Percentiles rank a stretch among this genome's conserved stretches.
These are phyloP conservation scores for Trichogramma evanescens DNA, from an alignment of 2,888 invertebrate genomes.

Conservation along the genomic window DNA sequence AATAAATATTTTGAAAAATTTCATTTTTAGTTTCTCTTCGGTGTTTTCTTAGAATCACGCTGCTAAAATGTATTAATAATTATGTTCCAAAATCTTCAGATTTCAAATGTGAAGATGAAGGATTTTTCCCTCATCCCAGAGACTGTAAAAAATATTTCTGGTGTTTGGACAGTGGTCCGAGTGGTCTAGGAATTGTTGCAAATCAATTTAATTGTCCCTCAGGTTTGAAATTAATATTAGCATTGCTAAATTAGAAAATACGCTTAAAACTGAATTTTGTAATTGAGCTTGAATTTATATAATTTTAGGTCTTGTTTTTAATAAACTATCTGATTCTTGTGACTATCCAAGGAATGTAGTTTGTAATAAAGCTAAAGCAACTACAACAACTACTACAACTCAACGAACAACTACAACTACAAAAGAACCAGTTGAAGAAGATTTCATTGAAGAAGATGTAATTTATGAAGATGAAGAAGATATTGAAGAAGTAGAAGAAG, in stretches of 20 bases:
- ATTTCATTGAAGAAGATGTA: constrained; percentile 37
- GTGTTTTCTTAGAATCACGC: not conserved
- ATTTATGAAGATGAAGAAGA: constrained; percentile 51
- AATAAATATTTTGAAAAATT: not conserved
- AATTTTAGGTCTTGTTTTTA: constrained; percentile 71
- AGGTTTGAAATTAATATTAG: constrained; percentile 46
- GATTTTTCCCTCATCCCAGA: constrained; percentile 83
- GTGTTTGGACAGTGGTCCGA: constrained; percentile 84
- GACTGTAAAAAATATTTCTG: constrained; percentile 94
- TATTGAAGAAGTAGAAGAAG: constrained; percentile 48
- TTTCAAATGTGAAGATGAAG: constrained; percentile 88
- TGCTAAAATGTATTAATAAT: not conserved
- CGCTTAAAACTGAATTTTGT: constrained; percentile 1
- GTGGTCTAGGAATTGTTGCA: constrained; percentile 81
- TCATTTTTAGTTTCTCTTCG: not conserved
- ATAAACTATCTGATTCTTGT: constrained; percentile 85
- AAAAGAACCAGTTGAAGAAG: constrained; percentile 48
- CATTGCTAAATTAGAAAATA: constrained; percentile 3
- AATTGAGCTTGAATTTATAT: not conserved
- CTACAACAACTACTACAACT: constrained; percentile 47
- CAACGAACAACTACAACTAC: constrained; percentile 50
- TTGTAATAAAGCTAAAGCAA: constrained; percentile 60
- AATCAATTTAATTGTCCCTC: constrained; percentile 92
- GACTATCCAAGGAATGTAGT: constrained; percentile 84
- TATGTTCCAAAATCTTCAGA: constrained; percentile 49